These are phyloP conservation scores for Motacilla alba DNA, from an alignment of 2,113 vertebrate genomes.

Conservation along the genomic window DNA sequence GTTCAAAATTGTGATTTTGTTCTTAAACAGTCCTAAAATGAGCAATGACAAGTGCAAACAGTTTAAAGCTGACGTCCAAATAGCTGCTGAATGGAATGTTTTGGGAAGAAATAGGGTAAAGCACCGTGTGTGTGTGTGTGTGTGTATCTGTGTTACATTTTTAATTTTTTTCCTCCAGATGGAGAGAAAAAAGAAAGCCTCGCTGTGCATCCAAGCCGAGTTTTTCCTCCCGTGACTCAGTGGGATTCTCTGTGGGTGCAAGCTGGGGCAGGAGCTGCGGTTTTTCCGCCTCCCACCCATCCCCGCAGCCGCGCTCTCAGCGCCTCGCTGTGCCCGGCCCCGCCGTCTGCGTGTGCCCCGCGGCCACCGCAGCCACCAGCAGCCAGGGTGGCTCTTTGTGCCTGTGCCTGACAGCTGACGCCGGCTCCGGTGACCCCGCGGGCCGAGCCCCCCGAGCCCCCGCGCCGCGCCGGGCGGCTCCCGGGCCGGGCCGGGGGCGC, in stretches of 20 bases:
- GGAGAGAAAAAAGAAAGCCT: neutral
- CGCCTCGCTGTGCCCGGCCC: neutral
- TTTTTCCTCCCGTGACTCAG: rapidly evolving
- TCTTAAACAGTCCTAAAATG: neutral
- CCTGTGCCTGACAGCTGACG: conserved; percentile 69
- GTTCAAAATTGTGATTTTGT: neutral
- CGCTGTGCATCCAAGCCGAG: rapidly evolving
- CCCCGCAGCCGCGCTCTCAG: neutral
- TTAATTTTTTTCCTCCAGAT: too few relatives aligned
- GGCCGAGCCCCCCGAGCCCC: neutral
- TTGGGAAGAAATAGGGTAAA: neutral
- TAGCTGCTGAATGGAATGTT: neutral
- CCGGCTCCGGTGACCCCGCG: conserved; percentile 36
- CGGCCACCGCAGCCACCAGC: neutral
- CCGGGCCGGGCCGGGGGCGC: neutral
- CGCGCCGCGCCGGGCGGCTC: neutral
- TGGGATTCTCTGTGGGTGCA: neutral
- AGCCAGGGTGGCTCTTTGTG: conserved; percentile 22
- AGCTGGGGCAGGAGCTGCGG: neutral
- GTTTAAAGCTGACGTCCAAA: neutral
- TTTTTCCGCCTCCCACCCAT: neutral
- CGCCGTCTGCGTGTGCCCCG: neutral
- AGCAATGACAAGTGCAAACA: neutral
- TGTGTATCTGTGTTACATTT: neutral
- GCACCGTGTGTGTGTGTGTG: too few relatives aligned